Conservation (phyloP, 2,888 invertebrate genomes). For the Candidula unifasciata region DNA sequence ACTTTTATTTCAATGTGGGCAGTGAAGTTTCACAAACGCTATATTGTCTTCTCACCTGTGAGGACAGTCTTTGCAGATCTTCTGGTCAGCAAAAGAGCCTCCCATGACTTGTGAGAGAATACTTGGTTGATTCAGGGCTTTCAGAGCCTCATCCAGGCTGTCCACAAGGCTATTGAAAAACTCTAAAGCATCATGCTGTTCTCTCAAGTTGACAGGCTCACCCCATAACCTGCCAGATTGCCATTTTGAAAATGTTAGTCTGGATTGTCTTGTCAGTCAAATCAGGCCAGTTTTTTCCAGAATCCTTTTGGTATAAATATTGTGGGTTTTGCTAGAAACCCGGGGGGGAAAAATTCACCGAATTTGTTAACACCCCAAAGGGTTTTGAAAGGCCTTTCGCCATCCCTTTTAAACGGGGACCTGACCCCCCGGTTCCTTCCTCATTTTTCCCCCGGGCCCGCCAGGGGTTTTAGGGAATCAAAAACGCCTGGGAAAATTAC, state of each 20-base stretch:
- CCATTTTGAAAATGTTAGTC: neutral
- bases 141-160: conserved; percentile 95
- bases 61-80: conserved; percentile 98
- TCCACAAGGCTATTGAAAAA: conserved; percentile 98
- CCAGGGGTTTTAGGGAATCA: conserved; percentile 34
- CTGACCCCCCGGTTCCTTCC: too few species aligned
- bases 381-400: conserved; percentile 89
- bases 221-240: conserved; percentile 86
- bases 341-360: conserved; percentile 98
- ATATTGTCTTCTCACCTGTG: conserved; percentile 83
- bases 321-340: conserved; percentile 96
- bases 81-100: conserved; percentile 98
- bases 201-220: conserved; percentile 96
- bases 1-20: too few species aligned
- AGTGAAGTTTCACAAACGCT: neutral
- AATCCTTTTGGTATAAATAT: conserved; percentile 98
- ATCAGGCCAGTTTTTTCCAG: conserved; percentile 98
- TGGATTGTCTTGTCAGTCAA: too few species aligned
- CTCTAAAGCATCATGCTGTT: conserved; percentile 98
- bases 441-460: conserved; percentile 81
- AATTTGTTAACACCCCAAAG: conserved; percentile 93
- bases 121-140: conserved; percentile 87
- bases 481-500: conserved; percentile 1
- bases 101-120: conserved; percentile 87
- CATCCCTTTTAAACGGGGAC: conserved; percentile 79